Conservation (phyloP, 2,797 vertebrate species). For the Anisognathus igniventris region DNA sequence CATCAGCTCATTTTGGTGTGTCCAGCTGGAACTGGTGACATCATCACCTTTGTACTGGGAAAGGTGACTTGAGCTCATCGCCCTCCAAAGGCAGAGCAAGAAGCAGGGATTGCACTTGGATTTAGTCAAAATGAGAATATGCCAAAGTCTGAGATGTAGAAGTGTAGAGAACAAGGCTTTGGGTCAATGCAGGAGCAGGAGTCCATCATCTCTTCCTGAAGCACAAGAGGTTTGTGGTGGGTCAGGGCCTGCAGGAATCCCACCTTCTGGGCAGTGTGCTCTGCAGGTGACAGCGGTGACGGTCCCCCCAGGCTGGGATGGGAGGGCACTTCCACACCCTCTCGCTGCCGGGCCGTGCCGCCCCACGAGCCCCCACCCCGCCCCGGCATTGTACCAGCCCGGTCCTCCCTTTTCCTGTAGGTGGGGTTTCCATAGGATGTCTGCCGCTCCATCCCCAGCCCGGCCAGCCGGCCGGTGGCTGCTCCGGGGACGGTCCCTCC, state of each 20-base stretch:
- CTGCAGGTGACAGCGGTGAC: background rate
- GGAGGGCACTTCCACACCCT: background rate
- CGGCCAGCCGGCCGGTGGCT: slow-evolving; percentile 38
- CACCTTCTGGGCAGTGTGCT: rapidly evolving
- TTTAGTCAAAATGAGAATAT: background rate
- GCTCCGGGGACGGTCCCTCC: background rate
- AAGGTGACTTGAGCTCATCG: rapidly evolving
- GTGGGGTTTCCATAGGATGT: slow-evolving; percentile 81
- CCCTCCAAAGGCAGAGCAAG: background rate
- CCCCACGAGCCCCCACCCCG: background rate
- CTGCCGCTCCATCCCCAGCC: slow-evolving; percentile 62
- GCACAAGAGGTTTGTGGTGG: rapidly evolving
- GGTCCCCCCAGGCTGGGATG: background rate
- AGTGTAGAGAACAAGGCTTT: background rate
- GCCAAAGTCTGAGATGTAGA: background rate
- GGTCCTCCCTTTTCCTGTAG: slow-evolving; percentile 82
- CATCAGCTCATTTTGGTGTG: background rate
- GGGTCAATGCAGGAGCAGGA: background rate
- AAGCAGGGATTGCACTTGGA: background rate
- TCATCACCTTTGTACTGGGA: background rate
- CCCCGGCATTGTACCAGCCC: slow-evolving; percentile 37
- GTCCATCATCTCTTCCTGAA: background rate
- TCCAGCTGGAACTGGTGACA: background rate
- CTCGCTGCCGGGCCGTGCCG: background rate
- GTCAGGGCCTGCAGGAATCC: background rate